Percentiles rank a stretch among this genome's conserved stretches.
Conservation (phyloP, 2,113 vertebrate genomes). For the Rana temporaria region DNA sequence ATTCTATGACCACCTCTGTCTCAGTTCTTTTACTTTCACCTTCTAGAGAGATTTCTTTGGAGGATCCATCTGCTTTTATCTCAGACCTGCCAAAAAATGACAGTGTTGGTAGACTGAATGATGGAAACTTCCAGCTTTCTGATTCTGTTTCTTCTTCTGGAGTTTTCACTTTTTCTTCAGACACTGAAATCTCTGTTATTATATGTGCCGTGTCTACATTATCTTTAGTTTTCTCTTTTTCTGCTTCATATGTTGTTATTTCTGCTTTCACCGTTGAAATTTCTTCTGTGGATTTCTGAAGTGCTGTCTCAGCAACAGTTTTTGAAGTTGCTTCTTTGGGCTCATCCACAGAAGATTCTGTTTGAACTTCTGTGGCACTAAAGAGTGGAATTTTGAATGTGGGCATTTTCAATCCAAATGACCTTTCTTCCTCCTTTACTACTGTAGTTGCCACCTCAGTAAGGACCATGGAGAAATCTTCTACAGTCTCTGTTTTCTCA, state of each 20-base stretch:
- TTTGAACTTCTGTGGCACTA: not conserved
- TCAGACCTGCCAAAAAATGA: constrained; percentile 1
- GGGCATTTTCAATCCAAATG: not conserved
- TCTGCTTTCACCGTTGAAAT: not conserved
- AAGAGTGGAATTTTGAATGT: constrained; percentile 1
- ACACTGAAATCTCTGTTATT: not conserved
- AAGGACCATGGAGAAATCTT: not conserved
- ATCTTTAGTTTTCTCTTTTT: not conserved
- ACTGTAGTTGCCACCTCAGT: not conserved
- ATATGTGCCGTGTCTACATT: not conserved
- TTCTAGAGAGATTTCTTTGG: not conserved
- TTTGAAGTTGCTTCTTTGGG: not conserved
- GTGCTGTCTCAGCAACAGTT: too few relatives aligned
- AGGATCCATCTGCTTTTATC: not conserved
- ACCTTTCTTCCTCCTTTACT: not conserved
- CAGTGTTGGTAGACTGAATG: not conserved
- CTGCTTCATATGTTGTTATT: not conserved
- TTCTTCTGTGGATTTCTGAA: not conserved
- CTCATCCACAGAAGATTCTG: not conserved
- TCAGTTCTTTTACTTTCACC: not conserved
- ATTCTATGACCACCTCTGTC: not conserved
- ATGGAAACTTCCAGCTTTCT: not conserved
- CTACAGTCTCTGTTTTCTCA: not conserved
- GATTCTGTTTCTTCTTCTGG: not conserved
- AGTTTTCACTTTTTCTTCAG: not conserved